These are phyloP conservation scores for Tachypleus tridentatus DNA, from an alignment of 1,140 invertebrate genomes.

Conservation along the genomic window DNA sequence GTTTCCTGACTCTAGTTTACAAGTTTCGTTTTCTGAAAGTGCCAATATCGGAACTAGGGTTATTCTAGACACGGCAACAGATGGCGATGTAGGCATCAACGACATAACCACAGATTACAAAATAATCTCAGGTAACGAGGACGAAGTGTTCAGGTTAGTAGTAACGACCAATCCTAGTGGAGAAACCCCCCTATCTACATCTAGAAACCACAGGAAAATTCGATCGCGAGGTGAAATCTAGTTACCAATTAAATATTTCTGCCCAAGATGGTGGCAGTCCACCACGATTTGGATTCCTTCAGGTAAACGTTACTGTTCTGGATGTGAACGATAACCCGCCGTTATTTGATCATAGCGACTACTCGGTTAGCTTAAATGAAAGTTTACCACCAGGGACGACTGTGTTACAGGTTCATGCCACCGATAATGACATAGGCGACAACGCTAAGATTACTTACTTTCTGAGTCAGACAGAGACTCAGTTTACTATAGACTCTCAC, in stretches of 20 bases:
- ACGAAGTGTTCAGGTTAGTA: conserved; percentile 69
- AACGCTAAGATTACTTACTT: conserved; percentile 84
- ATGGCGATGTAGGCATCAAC: conserved; percentile 64
- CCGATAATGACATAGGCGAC: conserved; percentile 77
- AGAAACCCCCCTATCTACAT: conserved; percentile 73
- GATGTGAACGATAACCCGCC: conserved; percentile 95
- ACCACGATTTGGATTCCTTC: conserved; percentile 69
- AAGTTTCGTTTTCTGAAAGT: conserved; percentile 53
- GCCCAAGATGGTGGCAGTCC: conserved; percentile 71
- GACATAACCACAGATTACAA: conserved; percentile 74
- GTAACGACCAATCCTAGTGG: conserved; percentile 75
- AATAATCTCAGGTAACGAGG: conserved; percentile 72
- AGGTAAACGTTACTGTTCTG: conserved; percentile 80
- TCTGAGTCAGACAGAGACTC: conserved; percentile 66
- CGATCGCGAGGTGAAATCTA: conserved; percentile 69
- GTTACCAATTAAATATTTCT: conserved; percentile 75
- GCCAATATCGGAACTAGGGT: conserved; percentile 70
- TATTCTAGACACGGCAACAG: conserved; percentile 74
- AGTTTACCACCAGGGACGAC: conserved; percentile 68
- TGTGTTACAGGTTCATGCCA: conserved; percentile 75
- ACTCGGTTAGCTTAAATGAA: conserved; percentile 79
- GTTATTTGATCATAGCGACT: conserved; percentile 82
- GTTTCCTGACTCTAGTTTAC: conserved; percentile 48
- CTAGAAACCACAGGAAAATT: conserved; percentile 76
- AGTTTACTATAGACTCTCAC: conserved; percentile 73